Evolutionary conservation across 2,888 invertebrate species (phyloP), one percentile per base, ranked within the genome.

Genomic region (Diploptera punctata): DNA sequence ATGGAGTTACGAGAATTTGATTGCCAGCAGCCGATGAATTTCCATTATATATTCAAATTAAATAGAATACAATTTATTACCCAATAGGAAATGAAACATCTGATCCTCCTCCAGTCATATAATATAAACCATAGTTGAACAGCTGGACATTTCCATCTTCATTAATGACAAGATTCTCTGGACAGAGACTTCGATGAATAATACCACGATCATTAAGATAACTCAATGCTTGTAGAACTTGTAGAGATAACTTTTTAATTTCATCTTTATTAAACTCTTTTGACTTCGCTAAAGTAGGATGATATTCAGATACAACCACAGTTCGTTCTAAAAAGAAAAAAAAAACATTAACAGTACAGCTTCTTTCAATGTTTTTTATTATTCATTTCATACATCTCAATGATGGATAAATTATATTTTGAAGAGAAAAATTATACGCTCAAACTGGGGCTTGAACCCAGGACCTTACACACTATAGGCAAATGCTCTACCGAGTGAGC

Each of bases 51-150:
- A n/a, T n/a, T n/a, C n/a, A n/a, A n/a, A n/a, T n/a, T n/a, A n/a
- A n/a, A n/a, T n/a, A 33, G 10, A 33, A 33, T 10, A 33, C 31
- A 65, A 10, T 13, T 74, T 82, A 87, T 83, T 84, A 92, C 91
- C 94, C 91, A 77, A 94, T 88, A 73, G 98, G 97, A 87, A 98
- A 98, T 16, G 93, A 89, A 1, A 98, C 95, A 81, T 94, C 91
- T 79, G 88, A 89, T 16, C 97, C 97, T 80, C 88, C 87, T 77
- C 91, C 92, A 18, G 97, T 97, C 93, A 98, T 95, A 78, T 93
- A 90, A 82, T 92, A 95, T 77, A 98, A 84, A n/a, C 98, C 98
- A 86, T 94, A 98, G 83, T 97, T 95, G 78, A 94, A 95, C 43
- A 99, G 82, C 81, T 97, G 96, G 0, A 94, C 91, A 80, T 89